phyloP scores from a whole-genome alignment of 2,888 invertebrate species.

The Seira musarum region DNA sequence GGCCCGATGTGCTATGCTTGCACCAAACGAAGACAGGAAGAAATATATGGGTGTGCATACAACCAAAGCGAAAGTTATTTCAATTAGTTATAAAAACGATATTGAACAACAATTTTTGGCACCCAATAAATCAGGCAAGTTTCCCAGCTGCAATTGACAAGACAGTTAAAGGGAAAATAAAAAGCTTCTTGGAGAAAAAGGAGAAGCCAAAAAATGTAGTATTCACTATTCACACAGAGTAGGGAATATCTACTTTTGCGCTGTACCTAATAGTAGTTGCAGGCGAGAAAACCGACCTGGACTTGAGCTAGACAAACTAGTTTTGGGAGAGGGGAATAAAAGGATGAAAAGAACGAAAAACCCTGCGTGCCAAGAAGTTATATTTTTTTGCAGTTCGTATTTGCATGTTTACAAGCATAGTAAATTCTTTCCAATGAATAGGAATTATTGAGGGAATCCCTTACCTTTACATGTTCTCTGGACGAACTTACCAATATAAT shows the following conservation, averaged over 20 bases:
- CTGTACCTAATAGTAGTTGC: background rate
- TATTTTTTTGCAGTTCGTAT: conserved; percentile 15
- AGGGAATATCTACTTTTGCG: background rate
- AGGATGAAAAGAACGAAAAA: conserved; percentile 28
- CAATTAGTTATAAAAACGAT: conserved; percentile 68
- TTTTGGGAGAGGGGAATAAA: conserved; percentile 13
- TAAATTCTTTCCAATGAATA: conserved; percentile 39
- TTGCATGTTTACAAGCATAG: conserved; percentile 29
- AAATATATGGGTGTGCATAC: conserved; percentile 17
- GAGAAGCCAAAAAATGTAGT: conserved; percentile 1
- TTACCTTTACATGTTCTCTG: background rate
- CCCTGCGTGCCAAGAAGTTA: conserved; percentile 47
- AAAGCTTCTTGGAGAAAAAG: conserved; percentile 35
- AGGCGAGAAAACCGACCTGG: background rate
- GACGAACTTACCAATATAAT: background rate
- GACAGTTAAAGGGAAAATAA: conserved; percentile 52
- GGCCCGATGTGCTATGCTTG: background rate
- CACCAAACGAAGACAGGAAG: background rate
- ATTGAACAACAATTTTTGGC: conserved; percentile 67
- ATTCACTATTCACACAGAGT: too few species aligned
- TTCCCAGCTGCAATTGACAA: conserved; percentile 69
- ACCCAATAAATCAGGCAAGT: conserved; percentile 69
- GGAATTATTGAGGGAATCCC: conserved; percentile 16
- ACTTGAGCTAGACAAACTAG: background rate
- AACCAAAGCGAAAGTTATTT: conserved; percentile 60